Conservation (phyloP, 2,888 invertebrate species). For the Acronicta psi region DNA sequence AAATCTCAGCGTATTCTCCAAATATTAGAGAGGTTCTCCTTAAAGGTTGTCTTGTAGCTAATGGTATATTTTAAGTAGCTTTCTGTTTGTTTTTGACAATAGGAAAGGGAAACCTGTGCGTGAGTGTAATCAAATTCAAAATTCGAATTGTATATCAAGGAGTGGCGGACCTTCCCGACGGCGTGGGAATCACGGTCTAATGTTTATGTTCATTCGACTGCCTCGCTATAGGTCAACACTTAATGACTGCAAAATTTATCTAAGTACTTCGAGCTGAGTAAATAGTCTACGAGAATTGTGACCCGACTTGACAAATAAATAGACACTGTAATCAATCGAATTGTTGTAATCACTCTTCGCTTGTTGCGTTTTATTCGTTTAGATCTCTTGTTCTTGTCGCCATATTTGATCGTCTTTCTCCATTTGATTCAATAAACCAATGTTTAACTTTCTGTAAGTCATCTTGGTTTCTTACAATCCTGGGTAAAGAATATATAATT, state of each 20-base stretch:
- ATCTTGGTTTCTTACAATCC: too few relatives aligned
- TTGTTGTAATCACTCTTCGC: conserved; percentile 5
- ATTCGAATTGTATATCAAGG: conserved; percentile 35
- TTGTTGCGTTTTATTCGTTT: background rate
- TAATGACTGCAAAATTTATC: conserved; percentile 22
- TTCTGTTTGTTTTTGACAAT: background rate
- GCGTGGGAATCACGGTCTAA: conserved; percentile 42
- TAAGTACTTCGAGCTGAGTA: conserved; percentile 10
- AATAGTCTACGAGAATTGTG: conserved; percentile 9
- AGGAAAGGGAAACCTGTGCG: conserved; percentile 4
- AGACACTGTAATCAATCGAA: background rate
- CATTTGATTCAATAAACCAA: background rate
- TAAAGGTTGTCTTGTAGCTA: too few relatives aligned
- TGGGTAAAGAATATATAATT: too few relatives aligned
- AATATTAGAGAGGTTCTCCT: too few relatives aligned
- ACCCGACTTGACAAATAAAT: background rate
- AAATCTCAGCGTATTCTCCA: too few relatives aligned
- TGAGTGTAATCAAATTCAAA: conserved; percentile 22
- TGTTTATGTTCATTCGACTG: conserved; percentile 22
- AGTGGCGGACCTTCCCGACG: conserved; percentile 38
- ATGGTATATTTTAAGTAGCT: too few relatives aligned
- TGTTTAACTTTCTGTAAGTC: too few relatives aligned
- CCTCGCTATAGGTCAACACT: conserved; percentile 15
- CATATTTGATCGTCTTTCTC: background rate
- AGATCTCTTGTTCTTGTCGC: background rate